Evolutionary conservation across 2,797 vertebrate species (phyloP).

Genomic region (Chanos chanos): DNA sequence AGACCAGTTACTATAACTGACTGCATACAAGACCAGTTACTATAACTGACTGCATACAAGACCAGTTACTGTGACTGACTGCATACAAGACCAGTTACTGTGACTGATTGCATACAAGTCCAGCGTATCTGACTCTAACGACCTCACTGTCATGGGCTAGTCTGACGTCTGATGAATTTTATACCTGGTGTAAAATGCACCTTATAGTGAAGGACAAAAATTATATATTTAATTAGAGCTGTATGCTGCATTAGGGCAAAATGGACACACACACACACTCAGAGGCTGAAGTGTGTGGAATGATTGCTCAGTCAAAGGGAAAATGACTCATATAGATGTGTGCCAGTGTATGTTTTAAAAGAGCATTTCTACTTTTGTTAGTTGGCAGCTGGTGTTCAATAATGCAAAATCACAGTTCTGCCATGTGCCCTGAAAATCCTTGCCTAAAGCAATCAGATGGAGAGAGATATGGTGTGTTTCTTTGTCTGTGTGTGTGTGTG

Average conservation of each 20-base stretch:
- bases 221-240: not conserved
- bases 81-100: too few species aligned
- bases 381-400: slow-evolving; percentile 64
- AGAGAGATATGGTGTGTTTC: slow-evolving; percentile 37
- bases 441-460: slow-evolving; percentile 69
- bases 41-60: too few species aligned
- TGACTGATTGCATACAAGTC: too few species aligned
- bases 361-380: slow-evolving; percentile 29
- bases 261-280: not conserved
- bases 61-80: too few species aligned
- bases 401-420: slow-evolving; percentile 64
- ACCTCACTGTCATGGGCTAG: too few species aligned
- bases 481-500: slow-evolving; percentile 30
- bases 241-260: not conserved
- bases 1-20: too few species aligned
- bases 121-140: too few species aligned
- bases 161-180: too few species aligned
- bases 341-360: slow-evolving; percentile 30
- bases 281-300: not conserved
- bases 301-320: not conserved
- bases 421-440: slow-evolving; percentile 52
- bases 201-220: too few species aligned
- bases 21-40: too few species aligned
- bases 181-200: too few species aligned
- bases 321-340: slow-evolving; percentile 16